Evolutionary conservation across 2,113 vertebrate species (phyloP), one percentile per base, ranked within the genome.

Genomic region (Melanotaenia duboulayi): DNA sequence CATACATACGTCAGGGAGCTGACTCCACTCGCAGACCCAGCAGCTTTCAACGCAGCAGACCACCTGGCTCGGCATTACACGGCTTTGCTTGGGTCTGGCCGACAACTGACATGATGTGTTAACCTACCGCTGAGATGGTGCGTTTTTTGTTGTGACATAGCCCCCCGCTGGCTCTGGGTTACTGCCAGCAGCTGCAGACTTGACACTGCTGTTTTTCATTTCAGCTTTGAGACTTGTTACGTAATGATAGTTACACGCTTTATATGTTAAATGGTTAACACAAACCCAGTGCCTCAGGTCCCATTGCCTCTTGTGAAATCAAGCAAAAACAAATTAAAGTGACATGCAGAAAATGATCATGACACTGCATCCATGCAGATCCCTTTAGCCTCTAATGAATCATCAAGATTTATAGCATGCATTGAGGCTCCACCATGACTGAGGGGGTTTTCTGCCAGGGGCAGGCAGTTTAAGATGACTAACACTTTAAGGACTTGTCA

Each of bases 71-170:
- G 60, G 63, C 66, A 52, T 73, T 62, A 71, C 66, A 46, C 50
- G 23, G 60, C 35, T 39, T 56, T 14, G 49, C 61, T 67, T 74
- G 54, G 68, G 62, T 80, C 59, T 73, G 72, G 66, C 75, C 82
- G 61, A 77, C 55, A 64, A 52, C 58, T 71, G 80, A 71, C 74
- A 67, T 82, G 71, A 80, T 80, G 78, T 76, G 84, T 82, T 74
- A 87, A 71, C 65, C 82, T 59, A 52, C 54, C 48, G 3, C 51
- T 46, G 67, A 75, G 58, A 50, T 50, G 52, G 66, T 81, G 24
- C 4, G 65, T n/a, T 63, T 68, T 39, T 81, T 55, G 67, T 75
- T 14, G 3, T 48, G 85, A 61, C 71, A n/a, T 46, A 64, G 65
- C 68, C 72, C 20, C 64, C 65, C n/a, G n/a, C 37, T 59, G 50